Percentiles rank a stretch among this genome's conserved stretches.
Evolutionary conservation across 2,113 vertebrate genomes (phyloP).

Genomic region (Puntigrus tetrazona): DNA sequence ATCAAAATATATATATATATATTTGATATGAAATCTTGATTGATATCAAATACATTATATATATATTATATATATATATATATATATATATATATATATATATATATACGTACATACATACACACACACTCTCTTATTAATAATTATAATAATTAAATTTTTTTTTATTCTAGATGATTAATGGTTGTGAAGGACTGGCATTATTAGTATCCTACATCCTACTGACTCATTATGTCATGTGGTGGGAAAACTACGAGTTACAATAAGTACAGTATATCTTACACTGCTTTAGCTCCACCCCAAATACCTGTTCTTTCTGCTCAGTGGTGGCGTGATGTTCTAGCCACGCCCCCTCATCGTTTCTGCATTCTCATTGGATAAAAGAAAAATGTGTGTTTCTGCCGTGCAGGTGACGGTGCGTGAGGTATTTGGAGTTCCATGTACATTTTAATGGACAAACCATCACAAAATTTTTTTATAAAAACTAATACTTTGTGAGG

Average conservation of each 20-base stretch:
- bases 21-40: no score
- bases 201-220: no score
- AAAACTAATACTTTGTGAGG: not conserved
- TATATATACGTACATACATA: not conserved
- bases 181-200: not conserved
- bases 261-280: not conserved
- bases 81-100: not conserved
- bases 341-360: not conserved
- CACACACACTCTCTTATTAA: no score
- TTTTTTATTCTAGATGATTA: not conserved
- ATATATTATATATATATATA: no score
- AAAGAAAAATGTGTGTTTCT: not conserved
- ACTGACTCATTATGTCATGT: not conserved
- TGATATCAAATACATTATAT: no score
- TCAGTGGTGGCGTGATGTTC: conserved; percentile 28
- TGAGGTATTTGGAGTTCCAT: not conserved
- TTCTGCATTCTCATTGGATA: not conserved
- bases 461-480: not conserved
- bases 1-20: no score
- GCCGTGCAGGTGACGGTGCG: not conserved
- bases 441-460: not conserved
- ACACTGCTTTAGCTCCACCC: not conserved
- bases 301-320: not conserved
- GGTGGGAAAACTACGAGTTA: not conserved
- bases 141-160: not conserved